phyloP scores from a whole-genome alignment of 2,888 invertebrate genomes.

The Protodeltote pygarga region DNA sequence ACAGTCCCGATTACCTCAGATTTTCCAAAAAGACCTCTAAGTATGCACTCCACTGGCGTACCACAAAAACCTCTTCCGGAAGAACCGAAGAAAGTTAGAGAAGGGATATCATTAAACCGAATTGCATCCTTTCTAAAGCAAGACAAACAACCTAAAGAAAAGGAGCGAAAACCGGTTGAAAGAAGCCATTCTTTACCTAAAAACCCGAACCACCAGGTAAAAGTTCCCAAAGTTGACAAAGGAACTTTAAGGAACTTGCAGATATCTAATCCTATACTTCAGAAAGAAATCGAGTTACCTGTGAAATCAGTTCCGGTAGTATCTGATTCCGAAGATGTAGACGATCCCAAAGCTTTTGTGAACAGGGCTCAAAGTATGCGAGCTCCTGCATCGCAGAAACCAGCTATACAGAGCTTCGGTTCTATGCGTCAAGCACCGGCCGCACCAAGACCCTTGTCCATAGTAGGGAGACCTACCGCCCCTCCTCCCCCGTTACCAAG shows the following conservation, averaged over 20 bases:
- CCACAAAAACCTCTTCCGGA: slow-evolving; percentile 80
- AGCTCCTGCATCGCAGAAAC: slow-evolving; percentile 85
- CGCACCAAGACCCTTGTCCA: slow-evolving; percentile 91
- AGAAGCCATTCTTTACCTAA: slow-evolving; percentile 88
- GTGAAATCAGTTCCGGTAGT: slow-evolving; percentile 88
- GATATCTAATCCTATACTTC: slow-evolving; percentile 94
- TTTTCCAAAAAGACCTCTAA: slow-evolving; percentile 82
- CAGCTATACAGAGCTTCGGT: slow-evolving; percentile 91
- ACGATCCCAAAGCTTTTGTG: slow-evolving; percentile 87
- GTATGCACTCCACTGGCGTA: slow-evolving; percentile 75
- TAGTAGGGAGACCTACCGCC: slow-evolving; percentile 91
- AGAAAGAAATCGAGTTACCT: slow-evolving; percentile 88
- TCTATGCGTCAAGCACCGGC: slow-evolving; percentile 92
- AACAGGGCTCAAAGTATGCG: slow-evolving; percentile 95
- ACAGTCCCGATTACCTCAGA: slow-evolving; percentile 77
- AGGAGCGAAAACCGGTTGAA: slow-evolving; percentile 80
- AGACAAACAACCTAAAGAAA: slow-evolving; percentile 84
- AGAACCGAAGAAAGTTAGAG: slow-evolving; percentile 86
- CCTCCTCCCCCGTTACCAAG: slow-evolving; percentile 91
- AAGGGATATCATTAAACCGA: slow-evolving; percentile 89
- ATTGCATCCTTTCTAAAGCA: slow-evolving; percentile 92
- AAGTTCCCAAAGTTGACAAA: slow-evolving; percentile 90
- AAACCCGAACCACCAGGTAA: slow-evolving; percentile 85
- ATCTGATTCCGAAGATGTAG: slow-evolving; percentile 81
- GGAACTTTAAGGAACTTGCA: slow-evolving; percentile 91